These are phyloP conservation scores for Dasysyrphus tricinctus DNA, from an alignment of 2,888 invertebrate species.

Conservation along the genomic window DNA sequence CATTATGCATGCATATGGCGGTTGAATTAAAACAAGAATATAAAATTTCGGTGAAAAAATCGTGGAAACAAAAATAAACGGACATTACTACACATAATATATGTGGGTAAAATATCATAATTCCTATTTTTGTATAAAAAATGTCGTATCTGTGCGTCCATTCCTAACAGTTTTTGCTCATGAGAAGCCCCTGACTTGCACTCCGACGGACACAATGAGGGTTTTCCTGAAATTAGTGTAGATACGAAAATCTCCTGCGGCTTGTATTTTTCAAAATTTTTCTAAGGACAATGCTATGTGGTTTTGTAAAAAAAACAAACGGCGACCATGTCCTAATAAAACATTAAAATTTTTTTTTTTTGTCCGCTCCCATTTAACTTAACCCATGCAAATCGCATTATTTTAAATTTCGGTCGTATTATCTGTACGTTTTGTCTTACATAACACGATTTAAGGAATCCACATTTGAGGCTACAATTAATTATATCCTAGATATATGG, in stretches of 20 bases:
- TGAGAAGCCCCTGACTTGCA: constrained; percentile 40
- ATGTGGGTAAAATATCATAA: constrained; percentile 67
- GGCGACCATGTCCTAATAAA: constrained; percentile 48
- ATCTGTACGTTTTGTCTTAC: constrained; percentile 6
- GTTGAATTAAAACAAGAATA: constrained; percentile 61
- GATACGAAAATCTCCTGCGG: constrained; percentile 65
- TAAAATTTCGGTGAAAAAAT: constrained; percentile 65
- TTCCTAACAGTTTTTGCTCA: constrained; percentile 23
- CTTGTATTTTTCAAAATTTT: constrained; percentile 31
- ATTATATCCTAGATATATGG: background rate
- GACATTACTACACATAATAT: constrained; percentile 67
- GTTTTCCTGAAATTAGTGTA: constrained; percentile 60
- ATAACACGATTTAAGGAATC: constrained; percentile 46
- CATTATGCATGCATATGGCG: constrained; percentile 51
- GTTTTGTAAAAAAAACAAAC: constrained; percentile 47
- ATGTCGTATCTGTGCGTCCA: constrained; percentile 52
- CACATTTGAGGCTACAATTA: constrained; percentile 54
- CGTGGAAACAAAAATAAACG: constrained; percentile 59
- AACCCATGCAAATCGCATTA: constrained; percentile 64
- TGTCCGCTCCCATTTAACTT: constrained; percentile 42
- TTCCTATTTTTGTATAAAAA: constrained; percentile 34
- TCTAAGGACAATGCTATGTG: constrained; percentile 55
- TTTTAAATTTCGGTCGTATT: constrained; percentile 41
- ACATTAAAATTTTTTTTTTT: constrained; percentile 44
- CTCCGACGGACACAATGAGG: constrained; percentile 39